Evolutionary conservation across 2,113 vertebrate genomes (phyloP), one percentile per base, ranked within the genome.

Genomic region (Pantherophis guttatus): DNA sequence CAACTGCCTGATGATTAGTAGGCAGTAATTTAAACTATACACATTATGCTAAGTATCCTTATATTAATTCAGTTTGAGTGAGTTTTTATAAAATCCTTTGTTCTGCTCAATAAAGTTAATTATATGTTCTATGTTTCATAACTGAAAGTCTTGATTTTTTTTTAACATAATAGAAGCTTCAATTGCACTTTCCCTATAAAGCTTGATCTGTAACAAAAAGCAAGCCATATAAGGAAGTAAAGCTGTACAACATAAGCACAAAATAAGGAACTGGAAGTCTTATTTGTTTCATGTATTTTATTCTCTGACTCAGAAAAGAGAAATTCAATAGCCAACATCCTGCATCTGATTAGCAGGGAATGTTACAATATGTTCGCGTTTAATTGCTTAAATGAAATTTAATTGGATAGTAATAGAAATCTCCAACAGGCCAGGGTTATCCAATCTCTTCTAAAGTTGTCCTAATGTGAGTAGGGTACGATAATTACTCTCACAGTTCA

Each of bases 51-150:
- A 97, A 97, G 93, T 96, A 96, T 97, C 96, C 95, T 96, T 97
- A 94, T 95, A 96, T 96, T 96, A 97, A 95, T 95, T 96, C 95
- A 96, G 95, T 97, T 97, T 97, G 96, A 96, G 89, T 96, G 97
- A 95, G 87, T 96, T 98, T 96, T 96, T 96, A 96, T 96, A 95
- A 97, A 97, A 97, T 94, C 93, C 50, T 95, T 95, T 97, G 90
- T 97, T 98, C 95, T 97, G 94, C 94, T 97, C 96, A 97, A 91
- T 96, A 97, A 96, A 94, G 92, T 96, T 97, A 97, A 97, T 96
- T 96, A 94, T 96, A 96, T 91, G 89, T 96, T 97, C 93, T 96
- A 92, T 95, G 95, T 95, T 96, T 97, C 95, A 95, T 92, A 96
- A 97, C 90, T 96, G 96, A 97, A 94, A 95, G 44, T 94, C 97